A percentile compares a stretch with the other conserved stretches of the same genome.
These are phyloP conservation scores for Opisthograptis luteolata DNA, from an alignment of 2,888 invertebrate genomes.

Conservation along the genomic window DNA sequence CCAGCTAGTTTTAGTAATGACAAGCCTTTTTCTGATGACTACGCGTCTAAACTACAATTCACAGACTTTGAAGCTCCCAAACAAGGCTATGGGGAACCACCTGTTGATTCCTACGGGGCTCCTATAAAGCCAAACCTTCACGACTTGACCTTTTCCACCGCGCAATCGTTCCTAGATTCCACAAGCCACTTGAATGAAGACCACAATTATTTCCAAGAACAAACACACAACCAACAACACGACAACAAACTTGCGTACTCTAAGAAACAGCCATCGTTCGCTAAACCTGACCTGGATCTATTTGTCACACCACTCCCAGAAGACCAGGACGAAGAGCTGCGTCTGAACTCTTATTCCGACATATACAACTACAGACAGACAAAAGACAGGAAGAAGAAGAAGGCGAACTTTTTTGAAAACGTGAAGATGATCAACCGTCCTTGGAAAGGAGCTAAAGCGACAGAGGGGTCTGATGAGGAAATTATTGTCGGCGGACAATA, in stretches of 20 bases:
- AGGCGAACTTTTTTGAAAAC: conserved; percentile 39
- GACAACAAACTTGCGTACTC: conserved; percentile 51
- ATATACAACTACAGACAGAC: conserved; percentile 43
- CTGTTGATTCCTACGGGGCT: conserved; percentile 62
- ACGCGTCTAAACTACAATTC: conserved; percentile 2
- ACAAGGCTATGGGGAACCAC: conserved; percentile 55
- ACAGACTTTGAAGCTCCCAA: conserved; percentile 42
- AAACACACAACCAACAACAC: conserved; percentile 44
- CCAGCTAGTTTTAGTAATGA: conserved; percentile 9
- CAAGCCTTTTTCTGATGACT: conserved; percentile 21
- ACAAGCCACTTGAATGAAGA: conserved; percentile 35
- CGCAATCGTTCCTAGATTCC: conserved; percentile 39
- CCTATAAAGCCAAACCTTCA: conserved; percentile 46
- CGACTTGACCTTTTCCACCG: conserved; percentile 42
- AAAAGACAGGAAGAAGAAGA: conserved; percentile 48
- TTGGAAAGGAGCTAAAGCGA: conserved; percentile 44
- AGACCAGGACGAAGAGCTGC: conserved; percentile 41
- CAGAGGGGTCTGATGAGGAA: conserved; percentile 42
- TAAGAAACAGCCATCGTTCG: conserved; percentile 44
- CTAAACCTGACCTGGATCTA: conserved; percentile 42
- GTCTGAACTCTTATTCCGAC: conserved; percentile 45
- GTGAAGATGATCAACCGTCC: conserved; percentile 46
- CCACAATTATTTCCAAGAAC: conserved; percentile 35
- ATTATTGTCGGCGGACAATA: conserved; percentile 71
- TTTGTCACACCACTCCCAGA: conserved; percentile 36